Base-by-base conservation (phyloP, 2,888 invertebrate species). In the Aleiodes leptofemur region DNA sequence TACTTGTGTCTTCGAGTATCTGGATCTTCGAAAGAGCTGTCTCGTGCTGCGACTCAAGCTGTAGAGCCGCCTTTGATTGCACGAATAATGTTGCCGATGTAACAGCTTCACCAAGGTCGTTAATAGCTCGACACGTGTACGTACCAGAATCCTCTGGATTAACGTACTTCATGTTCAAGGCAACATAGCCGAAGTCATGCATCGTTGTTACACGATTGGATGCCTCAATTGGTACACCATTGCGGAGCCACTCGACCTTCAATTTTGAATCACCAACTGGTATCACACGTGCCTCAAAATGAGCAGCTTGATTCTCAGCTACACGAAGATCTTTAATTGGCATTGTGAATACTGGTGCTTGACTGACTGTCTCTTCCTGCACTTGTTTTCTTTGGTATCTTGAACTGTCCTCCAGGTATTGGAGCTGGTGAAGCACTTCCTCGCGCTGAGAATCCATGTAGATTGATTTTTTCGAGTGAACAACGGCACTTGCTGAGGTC, bases 161-260 rank as follows among this genome's bases (percentile, higher is more conserved):
- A 0, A 96, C 96, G 84, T 97, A 97, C 88, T 97, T 97, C 95
- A 97, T 96, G 84, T 97, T 97, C 16, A 97, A 91, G 53, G 98
- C 97, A 34, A 98, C 98, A 88, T 98, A 98, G 68, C 99, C 99
- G 88, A 99, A 98, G 89, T 99, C 99, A 87, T 98, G 97, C 95
- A 98, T 97, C 9, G 98, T 97, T 57, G 96, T 96, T 43, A 96
- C 92, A 77, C 97, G 95, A 87, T 97, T 97, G n/a, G 96, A 96
- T 76, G 96, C 96, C 92, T 96, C 94, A 83, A 98, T 95, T 38
- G 97, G 94, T 74, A 97, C 95, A 72, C 97, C 97, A 88, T 98
- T 97, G 76, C 96, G 94, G 77, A 96, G 91, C 98, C 98, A 98
- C 90, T 97, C 96, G 4, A 98, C 96, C 87, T 94, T 95, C n/a